Evolutionary conservation across 1,140 invertebrate genomes (phyloP).

Genomic region (Diorhabda sublineata): DNA sequence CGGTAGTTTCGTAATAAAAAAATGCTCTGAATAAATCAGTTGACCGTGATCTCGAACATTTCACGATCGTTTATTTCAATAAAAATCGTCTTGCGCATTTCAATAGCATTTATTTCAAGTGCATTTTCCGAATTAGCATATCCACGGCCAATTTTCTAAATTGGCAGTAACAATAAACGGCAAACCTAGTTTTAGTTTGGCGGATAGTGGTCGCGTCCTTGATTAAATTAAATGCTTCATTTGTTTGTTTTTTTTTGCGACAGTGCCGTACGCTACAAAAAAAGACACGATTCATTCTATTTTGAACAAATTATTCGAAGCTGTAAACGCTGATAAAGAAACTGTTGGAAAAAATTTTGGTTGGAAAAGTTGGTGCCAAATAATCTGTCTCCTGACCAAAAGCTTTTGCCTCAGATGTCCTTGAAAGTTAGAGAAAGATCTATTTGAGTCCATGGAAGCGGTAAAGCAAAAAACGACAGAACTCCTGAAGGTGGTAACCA

Average conservation of each 20-base stretch:
- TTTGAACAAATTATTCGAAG: too few species aligned
- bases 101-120: conserved; percentile 10
- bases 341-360: too few species aligned
- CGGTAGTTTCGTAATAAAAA: too few species aligned
- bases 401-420: too few species aligned
- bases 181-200: conserved; percentile 13
- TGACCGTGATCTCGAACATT: not conserved
- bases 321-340: too few species aligned
- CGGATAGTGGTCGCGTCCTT: conserved; percentile 16
- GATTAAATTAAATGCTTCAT: conserved; percentile 17
- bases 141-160: conserved; percentile 15
- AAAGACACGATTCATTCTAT: not conserved
- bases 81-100: conserved; percentile 14
- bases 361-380: too few species aligned
- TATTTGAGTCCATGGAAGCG: too few species aligned
- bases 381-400: too few species aligned
- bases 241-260: conserved; percentile 5
- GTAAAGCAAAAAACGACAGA: too few species aligned
- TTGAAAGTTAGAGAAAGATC: too few species aligned
- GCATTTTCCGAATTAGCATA: conserved; percentile 18
- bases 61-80: not conserved
- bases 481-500: too few species aligned
- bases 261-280: not conserved
- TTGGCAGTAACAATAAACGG: conserved; percentile 15
- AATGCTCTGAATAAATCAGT: too few species aligned